Conservation (phyloP, 2,888 invertebrate species). For the Tinea semifulvella region DNA sequence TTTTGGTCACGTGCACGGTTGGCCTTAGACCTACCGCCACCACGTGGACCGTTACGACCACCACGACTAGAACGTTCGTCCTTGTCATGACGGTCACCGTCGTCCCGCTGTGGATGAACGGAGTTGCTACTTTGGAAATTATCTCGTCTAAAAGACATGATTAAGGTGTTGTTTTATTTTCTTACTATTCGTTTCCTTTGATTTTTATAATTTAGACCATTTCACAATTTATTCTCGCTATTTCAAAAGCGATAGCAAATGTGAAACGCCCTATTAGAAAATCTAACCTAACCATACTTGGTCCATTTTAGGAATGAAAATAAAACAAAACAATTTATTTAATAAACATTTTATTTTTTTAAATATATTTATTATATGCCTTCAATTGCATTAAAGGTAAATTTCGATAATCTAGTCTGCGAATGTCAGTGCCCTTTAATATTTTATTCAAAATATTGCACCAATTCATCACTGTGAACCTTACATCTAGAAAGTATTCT, state of each 20-base stretch:
- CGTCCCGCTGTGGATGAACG: too few relatives aligned
- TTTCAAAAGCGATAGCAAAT: not conserved
- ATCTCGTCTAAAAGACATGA: too few relatives aligned
- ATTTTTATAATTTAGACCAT: not conserved
- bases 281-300: not conserved
- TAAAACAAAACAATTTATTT: constrained; percentile 12
- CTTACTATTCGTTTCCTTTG: too few relatives aligned
- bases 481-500: constrained; percentile 15
- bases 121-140: too few relatives aligned
- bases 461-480: constrained; percentile 15
- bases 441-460: constrained; percentile 12
- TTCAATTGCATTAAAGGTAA: constrained; percentile 12
- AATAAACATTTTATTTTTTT: constrained; percentile 5
- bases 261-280: not conserved
- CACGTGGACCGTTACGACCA: not conserved
- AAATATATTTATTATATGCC: constrained; percentile 10
- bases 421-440: constrained; percentile 11
- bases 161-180: too few relatives aligned
- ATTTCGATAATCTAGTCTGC: not conserved
- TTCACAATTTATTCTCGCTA: not conserved
- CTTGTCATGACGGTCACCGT: too few relatives aligned
- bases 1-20: not conserved
- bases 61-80: too few relatives aligned
- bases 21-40: not conserved
- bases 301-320: constrained; percentile 2